Evolutionary conservation across 2,113 vertebrate genomes (phyloP), one percentile per base, ranked within the genome.

Genomic region (Psittacara wagleri): DNA sequence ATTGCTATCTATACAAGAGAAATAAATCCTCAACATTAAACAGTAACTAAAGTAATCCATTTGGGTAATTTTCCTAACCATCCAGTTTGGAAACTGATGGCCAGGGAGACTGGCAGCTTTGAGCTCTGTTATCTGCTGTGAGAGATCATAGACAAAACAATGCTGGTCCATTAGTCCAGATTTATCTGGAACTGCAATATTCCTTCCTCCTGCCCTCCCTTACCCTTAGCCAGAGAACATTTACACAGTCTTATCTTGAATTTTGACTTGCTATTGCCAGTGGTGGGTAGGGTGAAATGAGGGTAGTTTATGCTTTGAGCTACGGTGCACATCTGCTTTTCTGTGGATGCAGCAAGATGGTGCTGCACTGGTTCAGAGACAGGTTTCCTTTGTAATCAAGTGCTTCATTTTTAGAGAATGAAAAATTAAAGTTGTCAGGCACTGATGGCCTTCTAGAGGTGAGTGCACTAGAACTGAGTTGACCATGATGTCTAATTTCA

Each of bases 351-450:
- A 79, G 74, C 15, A 69, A 67, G 44, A 74, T 2, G 22, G 55
- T 57, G 48, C 64, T 70, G 24, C 52, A 24, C 27, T 59, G 12
- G 27, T 68, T 86, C 73, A 80, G 57, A 72, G 22, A 66, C 27
- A 88, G 11, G 33, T 59, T 86, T 94, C 61, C 35, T 70, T 70
- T 74, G 12, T 43, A 83, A 55, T 64, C 63, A 90, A 83, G 80
- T 77, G 17, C 33, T 83, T 81, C 78, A 44, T 46, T 86, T 93
- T 81, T 49, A 77, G 33, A 64, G 33, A 37, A 62, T 23, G 48
- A 94, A 84, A 83, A 94, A 72, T 52, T 64, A 81, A 78, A 75
- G 18, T 55, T 80, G 68, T 78, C 90, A 90, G 61, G 64, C 90
- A 78, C 66, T 49, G 64, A 84, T 83, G 64, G 61, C 10, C 33